These are phyloP conservation scores for Spodoptera exigua DNA, from an alignment of 2,888 invertebrate species.

Conservation along the genomic window DNA sequence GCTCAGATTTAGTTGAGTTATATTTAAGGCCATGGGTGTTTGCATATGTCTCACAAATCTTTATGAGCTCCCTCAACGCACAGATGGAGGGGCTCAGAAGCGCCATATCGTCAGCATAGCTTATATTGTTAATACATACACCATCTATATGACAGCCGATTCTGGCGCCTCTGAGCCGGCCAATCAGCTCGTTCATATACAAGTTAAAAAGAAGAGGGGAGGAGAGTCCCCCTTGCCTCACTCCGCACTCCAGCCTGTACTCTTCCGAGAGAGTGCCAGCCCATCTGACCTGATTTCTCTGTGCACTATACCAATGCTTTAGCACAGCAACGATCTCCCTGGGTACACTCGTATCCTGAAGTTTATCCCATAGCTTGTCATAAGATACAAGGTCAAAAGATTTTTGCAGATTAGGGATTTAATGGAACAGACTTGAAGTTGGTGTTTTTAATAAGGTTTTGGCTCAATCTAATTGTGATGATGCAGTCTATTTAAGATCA, in stretches of 20 bases:
- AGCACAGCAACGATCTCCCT: background rate
- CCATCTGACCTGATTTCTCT: slow-evolving; percentile 7
- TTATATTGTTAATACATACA: background rate
- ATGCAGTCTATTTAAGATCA: too few species aligned
- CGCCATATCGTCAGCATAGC: background rate
- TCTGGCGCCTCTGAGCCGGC: background rate
- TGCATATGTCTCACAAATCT: background rate
- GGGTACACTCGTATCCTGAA: slow-evolving; percentile 4
- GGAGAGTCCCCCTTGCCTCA: too few species aligned
- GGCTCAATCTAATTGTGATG: too few species aligned
- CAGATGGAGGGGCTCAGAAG: background rate
- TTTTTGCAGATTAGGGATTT: too few species aligned
- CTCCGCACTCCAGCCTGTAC: too few species aligned
- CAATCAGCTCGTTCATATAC: slow-evolving; percentile 1
- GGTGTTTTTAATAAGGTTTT: too few species aligned
- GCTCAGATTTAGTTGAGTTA: background rate
- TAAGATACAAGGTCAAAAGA: background rate
- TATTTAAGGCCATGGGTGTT: too few species aligned
- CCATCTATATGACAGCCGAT: background rate
- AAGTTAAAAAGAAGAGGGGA: too few species aligned
- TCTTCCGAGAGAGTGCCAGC: slow-evolving; percentile 1
- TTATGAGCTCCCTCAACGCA: background rate
- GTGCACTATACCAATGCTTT: slow-evolving; percentile 1
- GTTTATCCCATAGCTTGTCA: slow-evolving; percentile 28
- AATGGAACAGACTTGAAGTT: too few species aligned